A percentile compares a stretch with the other conserved stretches of the same genome.
These are phyloP conservation scores for Octodon degus DNA, from an alignment of 2,113 vertebrate species.

Conservation along the genomic window DNA sequence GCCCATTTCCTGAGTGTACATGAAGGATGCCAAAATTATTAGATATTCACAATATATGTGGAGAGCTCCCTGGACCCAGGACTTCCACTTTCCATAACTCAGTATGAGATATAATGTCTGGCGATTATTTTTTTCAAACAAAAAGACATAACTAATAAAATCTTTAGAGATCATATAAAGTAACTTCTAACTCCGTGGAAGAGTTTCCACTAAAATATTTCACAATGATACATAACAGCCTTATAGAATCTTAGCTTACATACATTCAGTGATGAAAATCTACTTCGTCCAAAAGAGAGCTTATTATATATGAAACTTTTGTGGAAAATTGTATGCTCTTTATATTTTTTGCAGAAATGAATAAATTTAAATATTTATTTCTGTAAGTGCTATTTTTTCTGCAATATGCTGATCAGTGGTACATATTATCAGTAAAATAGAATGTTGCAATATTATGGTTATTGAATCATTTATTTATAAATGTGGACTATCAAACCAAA, in stretches of 20 bases:
- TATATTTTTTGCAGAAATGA: neutral
- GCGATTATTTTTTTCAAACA: conserved; percentile 19
- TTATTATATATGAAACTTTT: conserved; percentile 18
- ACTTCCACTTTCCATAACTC: neutral
- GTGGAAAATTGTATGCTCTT: neutral
- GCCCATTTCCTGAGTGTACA: neutral
- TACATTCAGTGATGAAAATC: neutral
- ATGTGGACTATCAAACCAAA: neutral
- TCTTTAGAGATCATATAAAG: conserved; percentile 13
- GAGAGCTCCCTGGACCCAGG: neutral
- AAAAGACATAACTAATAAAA: conserved; percentile 1
- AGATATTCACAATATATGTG: neutral
- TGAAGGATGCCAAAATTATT: neutral
- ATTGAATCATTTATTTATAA: neutral
- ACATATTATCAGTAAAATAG: neutral
- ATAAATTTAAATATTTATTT: neutral
- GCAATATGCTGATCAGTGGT: neutral
- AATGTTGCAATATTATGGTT: conserved; percentile 10
- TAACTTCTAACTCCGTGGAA: neutral
- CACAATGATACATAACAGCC: neutral
- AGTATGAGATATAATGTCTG: neutral
- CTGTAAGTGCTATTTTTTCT: neutral
- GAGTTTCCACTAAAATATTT: neutral
- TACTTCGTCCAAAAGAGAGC: conserved; percentile 3
- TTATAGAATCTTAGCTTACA: neutral